A percentile compares a stretch with the other conserved stretches of the same genome.
Conservation (phyloP, 2,888 invertebrate genomes). For the Eupithecia centaureata region DNA sequence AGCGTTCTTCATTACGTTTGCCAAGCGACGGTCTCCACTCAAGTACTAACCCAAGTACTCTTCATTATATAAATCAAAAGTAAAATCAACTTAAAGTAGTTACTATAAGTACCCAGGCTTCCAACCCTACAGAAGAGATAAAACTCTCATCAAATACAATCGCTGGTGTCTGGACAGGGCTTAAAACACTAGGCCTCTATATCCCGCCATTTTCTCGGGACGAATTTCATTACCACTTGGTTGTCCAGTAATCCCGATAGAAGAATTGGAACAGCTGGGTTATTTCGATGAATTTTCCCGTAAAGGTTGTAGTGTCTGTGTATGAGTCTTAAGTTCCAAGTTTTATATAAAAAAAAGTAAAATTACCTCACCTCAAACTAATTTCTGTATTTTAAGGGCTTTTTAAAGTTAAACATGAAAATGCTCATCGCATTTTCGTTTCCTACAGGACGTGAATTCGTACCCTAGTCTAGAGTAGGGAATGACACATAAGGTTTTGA, state of each 20-base stretch:
- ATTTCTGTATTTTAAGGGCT: neutral
- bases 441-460: neutral
- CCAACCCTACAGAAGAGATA: slow-evolving; percentile 63
- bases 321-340: neutral
- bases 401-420: neutral
- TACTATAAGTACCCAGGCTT: neutral
- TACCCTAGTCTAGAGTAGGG: neutral
- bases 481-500: neutral
- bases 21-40: too few species aligned
- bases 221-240: slow-evolving; percentile 83
- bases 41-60: too few species aligned
- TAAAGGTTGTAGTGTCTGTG: neutral
- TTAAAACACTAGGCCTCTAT: slow-evolving; percentile 76
- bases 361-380: too few species aligned
- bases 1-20: too few species aligned
- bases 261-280: slow-evolving; percentile 15
- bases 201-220: slow-evolving; percentile 75
- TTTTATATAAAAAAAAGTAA: too few species aligned
- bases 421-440: neutral
- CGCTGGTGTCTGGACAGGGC: slow-evolving; percentile 76
- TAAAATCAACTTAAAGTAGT: neutral
- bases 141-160: slow-evolving; percentile 82
- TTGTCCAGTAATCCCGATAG: slow-evolving; percentile 69
- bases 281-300: neutral
- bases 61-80: slow-evolving; percentile 9